Percentiles rank a stretch among this genome's conserved stretches.
These are phyloP conservation scores for Drosophila novamexicana DNA, from an alignment of 1,140 invertebrate genomes.

Conservation along the genomic window DNA sequence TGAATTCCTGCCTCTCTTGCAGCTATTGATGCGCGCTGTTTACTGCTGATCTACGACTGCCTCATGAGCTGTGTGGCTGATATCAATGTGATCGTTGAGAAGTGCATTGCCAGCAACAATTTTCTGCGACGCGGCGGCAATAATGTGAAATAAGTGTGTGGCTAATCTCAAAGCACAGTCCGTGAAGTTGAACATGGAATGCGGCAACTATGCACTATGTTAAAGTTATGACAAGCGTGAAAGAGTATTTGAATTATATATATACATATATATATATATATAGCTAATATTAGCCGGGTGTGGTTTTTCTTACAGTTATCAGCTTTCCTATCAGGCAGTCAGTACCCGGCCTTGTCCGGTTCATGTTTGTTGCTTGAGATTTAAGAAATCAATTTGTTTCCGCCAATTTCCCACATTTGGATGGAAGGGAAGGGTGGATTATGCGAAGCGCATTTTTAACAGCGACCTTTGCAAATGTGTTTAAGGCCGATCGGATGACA, in stretches of 20 bases:
- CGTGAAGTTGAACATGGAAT: background rate
- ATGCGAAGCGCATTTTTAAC: no score
- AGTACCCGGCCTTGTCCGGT: no score
- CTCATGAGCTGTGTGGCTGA: conserved; percentile 85
- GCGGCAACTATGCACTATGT: conserved; percentile 5
- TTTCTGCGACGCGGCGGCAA: conserved; percentile 66
- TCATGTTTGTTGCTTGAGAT: no score
- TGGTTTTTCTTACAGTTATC: no score
- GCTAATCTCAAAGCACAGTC: background rate
- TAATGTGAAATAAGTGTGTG: conserved; percentile 53
- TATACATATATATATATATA: conserved; percentile 9
- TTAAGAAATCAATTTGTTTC: no score
- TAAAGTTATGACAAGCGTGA: conserved; percentile 40
- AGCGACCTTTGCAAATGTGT: no score
- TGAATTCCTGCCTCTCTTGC: conserved; percentile 18
- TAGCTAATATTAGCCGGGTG: background rate
- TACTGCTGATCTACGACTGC: conserved; percentile 89
- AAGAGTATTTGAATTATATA: conserved; percentile 79
- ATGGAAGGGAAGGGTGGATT: no score
- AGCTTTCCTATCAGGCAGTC: no score
- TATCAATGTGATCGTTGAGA: conserved; percentile 86
- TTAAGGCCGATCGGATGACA: no score
- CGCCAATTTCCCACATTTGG: no score
- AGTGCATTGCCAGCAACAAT: conserved; percentile 82
- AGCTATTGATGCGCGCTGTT: conserved; percentile 91